Percentiles rank a stretch among this genome's conserved stretches.
Conservation (phyloP, 1,140 invertebrate species). For the Cyrtorhinus lividipennis region DNA sequence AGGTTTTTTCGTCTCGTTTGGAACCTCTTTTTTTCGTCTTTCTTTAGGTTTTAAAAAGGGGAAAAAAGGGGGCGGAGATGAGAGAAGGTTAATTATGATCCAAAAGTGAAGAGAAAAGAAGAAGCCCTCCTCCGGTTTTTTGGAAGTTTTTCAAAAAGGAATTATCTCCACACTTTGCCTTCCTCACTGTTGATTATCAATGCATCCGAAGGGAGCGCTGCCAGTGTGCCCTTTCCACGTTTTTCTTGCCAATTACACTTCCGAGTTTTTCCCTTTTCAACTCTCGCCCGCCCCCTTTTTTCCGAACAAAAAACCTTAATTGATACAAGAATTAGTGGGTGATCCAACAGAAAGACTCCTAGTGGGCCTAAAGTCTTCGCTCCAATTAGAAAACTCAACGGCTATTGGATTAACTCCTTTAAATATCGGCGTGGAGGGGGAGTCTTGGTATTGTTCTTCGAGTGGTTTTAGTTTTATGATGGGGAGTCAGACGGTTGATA, state of each 20-base stretch:
- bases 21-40: background rate
- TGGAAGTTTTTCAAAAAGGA: slow-evolving; percentile 16
- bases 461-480: too few relatives aligned
- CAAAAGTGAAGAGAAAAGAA: background rate
- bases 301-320: slow-evolving; percentile 8
- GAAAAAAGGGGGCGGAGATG: background rate
- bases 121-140: background rate
- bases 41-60: too few relatives aligned
- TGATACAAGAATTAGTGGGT: slow-evolving; percentile 16
- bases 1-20: background rate
- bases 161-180: background rate
- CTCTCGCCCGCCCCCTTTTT: background rate
- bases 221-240: background rate
- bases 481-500: too few relatives aligned
- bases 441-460: too few relatives aligned
- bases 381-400: slow-evolving; percentile 12
- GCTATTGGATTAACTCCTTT: slow-evolving; percentile 7
- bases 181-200: slow-evolving; percentile 3
- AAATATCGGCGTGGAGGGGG: too few relatives aligned
- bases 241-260: slow-evolving; percentile 4
- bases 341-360: slow-evolving; percentile 7
- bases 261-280: background rate
- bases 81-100: slow-evolving; percentile 12
- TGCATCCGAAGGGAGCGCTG: slow-evolving; percentile 1
- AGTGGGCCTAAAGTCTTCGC: background rate